A percentile compares a stretch with the other conserved stretches of the same genome.
Conservation (phyloP, 2,888 invertebrate species). For the Lasius platythorax region DNA sequence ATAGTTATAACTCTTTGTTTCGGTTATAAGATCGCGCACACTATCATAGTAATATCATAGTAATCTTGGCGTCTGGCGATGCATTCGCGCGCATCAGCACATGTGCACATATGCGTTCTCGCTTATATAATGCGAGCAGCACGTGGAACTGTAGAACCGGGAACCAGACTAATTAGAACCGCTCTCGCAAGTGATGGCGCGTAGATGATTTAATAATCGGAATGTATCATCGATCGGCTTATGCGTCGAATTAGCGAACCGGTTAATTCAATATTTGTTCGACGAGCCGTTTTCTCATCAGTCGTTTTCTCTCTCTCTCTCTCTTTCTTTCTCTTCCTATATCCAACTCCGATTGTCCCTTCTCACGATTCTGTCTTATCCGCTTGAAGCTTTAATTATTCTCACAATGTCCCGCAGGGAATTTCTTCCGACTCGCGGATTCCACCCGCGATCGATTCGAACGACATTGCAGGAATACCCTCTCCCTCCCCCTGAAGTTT, state of each 20-base stretch:
- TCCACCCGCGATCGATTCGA: constrained; percentile 38
- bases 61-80: neutral
- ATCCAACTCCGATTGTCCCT: neutral
- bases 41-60: neutral
- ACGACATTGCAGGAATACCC: constrained; percentile 16
- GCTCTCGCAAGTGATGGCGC: constrained; percentile 54
- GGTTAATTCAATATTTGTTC: constrained; percentile 57
- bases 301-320: neutral
- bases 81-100: constrained; percentile 28
- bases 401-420: constrained; percentile 16
- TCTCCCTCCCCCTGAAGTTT: constrained; percentile 9
- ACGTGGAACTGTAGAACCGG: neutral
- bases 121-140: constrained; percentile 38
- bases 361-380: constrained; percentile 5
- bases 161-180: constrained; percentile 56
- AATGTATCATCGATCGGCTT: constrained; percentile 38
- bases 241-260: constrained; percentile 41
- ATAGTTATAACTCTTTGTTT: neutral
- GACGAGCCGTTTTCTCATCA: constrained; percentile 17
- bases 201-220: constrained; percentile 61
- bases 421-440: constrained; percentile 31
- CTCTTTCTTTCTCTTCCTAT: neutral
- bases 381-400: constrained; percentile 50
- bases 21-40: neutral
- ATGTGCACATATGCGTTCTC: constrained; percentile 28